Base-by-base conservation (phyloP, 2,113 vertebrate species). In the Vicugna pacos region DNA sequence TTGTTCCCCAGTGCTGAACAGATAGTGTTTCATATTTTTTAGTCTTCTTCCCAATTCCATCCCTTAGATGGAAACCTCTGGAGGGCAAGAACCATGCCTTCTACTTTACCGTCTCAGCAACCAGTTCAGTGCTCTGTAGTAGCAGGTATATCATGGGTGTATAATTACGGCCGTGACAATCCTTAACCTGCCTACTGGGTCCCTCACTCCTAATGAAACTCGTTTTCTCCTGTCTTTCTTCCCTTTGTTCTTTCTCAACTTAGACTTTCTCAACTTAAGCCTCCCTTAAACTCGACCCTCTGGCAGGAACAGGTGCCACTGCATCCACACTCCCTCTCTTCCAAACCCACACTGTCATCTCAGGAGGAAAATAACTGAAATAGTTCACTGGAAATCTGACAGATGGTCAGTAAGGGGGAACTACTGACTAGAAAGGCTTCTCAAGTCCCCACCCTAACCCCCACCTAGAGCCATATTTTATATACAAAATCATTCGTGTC, bases 231-330 rank as follows among this genome's bases (percentile, higher is more conserved):
- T 38, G 7, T 67, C 28, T 67, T 17, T 62, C 70, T 91, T 70
- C 4, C 28, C 89, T 70, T 84, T 16, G 86, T 72, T 48, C 58
- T 81, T 93, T 35, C 26, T 64, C 85, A 58, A 58, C 32, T 75
- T 94, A 70, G 70, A 69, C 76, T 60, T 50, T 42, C 60, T 86
- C 82, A 87, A 76, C 60, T 86, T 86, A 87, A 76, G 28, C 67
- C 20, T 93, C 60, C 50, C n/a, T 95, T 95, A 65, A 93, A 91
- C 15, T 72, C 82, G 72, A 72, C 32, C 24, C 42, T 89, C n/a
- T 28, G 48, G 9, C 28, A 94, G 50, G 12, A 81, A 50, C 48
- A 76, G 30, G 46, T 91, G 46, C 16, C 35, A 80, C 13, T 50
- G 35, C 2, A n/a, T 32, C 48, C 9, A 14, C 4, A 28, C 22